Evolutionary conservation across 2,113 vertebrate species (phyloP), one percentile per base, ranked within the genome.

Genomic region (Australoheros scitulus): DNA sequence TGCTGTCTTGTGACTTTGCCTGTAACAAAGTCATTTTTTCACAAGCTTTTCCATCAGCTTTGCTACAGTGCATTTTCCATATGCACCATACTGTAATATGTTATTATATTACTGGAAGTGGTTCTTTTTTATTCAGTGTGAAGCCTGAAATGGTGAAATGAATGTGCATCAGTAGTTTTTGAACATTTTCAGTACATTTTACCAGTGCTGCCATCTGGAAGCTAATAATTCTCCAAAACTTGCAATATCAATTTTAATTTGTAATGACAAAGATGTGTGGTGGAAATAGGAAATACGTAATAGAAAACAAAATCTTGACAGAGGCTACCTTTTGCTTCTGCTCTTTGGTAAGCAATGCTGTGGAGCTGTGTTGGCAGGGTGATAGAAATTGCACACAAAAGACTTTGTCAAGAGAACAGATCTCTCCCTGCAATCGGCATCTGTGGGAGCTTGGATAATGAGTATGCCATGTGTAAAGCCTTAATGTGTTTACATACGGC

Each of bases 401-500:
- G 70, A 85, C 56, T 86, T 61, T 18, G n/a, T 91, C 87, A 86
- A 43, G 80, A 83, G 79, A 83, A 86, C 60, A 84, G 76, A 90
- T 85, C 86, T 74, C 88, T 78, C 81, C 79, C 76, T 79, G 87
- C 65, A 86, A 81, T 85, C 34, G 63, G 81, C 85, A 85, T 90
- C 81, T 83, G 81, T 85, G 85, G 84, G 80, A 88, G 87, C 80
- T 43, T 59, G 75, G 81, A 87, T 93, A 89, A 93, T 92, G 85
- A 95, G 79, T 61, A 83, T 81, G 84, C 77, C 79, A 86, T 90
- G 91, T 92, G 87, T 87, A 90, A 93, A 90, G 87, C 86, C 86
- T 88, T 92, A 94, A 92, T 92, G 90, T 95, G 92, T 95, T 93
- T 94, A 93, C 92, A 92, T 94, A 90, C 32, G 41, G 61, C 72